phyloP scores from a whole-genome alignment of 1,140 invertebrate genomes.

The Macrobrachium nipponense region DNA sequence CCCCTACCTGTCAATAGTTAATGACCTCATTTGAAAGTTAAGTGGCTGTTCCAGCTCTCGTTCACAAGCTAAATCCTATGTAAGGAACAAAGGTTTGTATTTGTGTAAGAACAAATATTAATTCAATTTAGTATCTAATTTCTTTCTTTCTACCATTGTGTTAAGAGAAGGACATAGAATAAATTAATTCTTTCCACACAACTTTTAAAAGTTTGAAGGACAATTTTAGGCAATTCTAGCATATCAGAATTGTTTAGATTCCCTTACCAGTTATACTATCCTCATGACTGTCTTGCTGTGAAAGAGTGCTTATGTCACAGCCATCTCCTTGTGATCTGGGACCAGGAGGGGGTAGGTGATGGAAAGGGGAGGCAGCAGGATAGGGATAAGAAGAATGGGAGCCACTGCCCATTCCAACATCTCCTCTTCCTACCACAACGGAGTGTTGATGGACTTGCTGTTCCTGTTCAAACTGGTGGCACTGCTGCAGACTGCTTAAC shows the following conservation, averaged over 20 bases:
- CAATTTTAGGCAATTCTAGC: not conserved
- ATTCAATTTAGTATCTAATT: too few species aligned
- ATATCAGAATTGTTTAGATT: not conserved
- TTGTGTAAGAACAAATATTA: too few species aligned
- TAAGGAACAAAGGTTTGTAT: too few species aligned
- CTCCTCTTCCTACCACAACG: slow-evolving; percentile 35
- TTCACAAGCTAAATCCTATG: too few species aligned
- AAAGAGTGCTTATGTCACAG: slow-evolving; percentile 32
- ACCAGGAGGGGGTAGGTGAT: slow-evolving; percentile 22
- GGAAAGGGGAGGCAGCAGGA: not conserved
- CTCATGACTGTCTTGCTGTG: slow-evolving; percentile 20
- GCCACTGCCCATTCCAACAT: not conserved
- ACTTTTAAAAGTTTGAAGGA: too few species aligned
- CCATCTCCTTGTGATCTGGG: slow-evolving; percentile 35
- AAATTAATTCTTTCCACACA: too few species aligned
- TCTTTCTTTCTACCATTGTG: too few species aligned
- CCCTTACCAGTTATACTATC: slow-evolving; percentile 41
- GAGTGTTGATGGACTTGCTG: slow-evolving; percentile 32
- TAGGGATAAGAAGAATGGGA: not conserved
- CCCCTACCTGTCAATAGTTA: too few species aligned
- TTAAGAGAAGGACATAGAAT: too few species aligned
- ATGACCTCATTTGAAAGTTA: too few species aligned
- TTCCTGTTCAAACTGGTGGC: slow-evolving; percentile 16
- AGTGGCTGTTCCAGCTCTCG: too few species aligned
- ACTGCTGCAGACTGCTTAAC: not conserved